phyloP scores from a whole-genome alignment of 2,797 vertebrate species.

The Crocidura indochinensis region DNA sequence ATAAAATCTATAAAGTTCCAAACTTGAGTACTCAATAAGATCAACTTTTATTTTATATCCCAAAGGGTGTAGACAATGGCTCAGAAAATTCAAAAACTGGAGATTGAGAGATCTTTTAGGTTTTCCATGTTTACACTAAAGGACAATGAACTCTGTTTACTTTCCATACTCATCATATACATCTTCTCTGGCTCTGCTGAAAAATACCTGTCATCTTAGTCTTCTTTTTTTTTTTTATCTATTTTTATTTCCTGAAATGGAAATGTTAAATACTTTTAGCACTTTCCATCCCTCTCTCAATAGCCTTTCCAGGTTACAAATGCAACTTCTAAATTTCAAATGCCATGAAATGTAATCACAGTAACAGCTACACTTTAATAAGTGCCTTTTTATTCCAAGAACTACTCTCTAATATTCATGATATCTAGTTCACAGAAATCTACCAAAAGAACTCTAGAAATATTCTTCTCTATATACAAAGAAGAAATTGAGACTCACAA shows the following conservation, averaged over 20 bases:
- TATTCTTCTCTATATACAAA: not conserved
- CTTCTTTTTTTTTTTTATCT: no score
- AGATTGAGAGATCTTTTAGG: not conserved
- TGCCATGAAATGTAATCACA: slow-evolving; percentile 15
- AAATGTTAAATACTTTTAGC: not conserved
- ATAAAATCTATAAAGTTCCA: not conserved
- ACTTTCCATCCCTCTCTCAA: not conserved
- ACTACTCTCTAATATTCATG: not conserved
- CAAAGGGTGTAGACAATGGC: not conserved
- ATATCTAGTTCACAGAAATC: not conserved
- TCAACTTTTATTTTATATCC: not conserved
- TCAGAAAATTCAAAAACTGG: not conserved
- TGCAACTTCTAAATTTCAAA: slow-evolving; percentile 19
- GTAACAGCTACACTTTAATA: not conserved
- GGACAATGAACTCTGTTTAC: not conserved
- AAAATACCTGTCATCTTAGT: not conserved
- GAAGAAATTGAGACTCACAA: not conserved
- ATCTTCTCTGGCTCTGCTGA: not conserved
- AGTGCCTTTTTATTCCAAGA: not conserved
- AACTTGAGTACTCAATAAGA: not conserved
- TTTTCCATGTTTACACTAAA: not conserved
- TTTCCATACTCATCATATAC: no score
- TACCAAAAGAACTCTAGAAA: not conserved
- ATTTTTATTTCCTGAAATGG: no score
- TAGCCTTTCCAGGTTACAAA: not conserved